These are phyloP conservation scores for Chloroceryle inda DNA, from an alignment of 2,797 vertebrate genomes.

Conservation along the genomic window DNA sequence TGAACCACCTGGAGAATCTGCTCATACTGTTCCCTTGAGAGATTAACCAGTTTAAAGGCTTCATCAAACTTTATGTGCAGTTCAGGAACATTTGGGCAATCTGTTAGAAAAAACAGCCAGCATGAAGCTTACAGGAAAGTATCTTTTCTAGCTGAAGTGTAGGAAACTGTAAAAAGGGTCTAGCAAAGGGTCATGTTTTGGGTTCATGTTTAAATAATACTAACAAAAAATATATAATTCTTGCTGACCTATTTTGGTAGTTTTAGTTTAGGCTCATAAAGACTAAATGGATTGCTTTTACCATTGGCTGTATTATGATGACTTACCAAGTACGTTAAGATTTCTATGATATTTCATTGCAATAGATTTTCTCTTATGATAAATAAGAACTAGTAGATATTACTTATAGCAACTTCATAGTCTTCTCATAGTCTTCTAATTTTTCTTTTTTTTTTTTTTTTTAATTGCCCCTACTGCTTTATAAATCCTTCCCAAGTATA, in stretches of 20 bases:
- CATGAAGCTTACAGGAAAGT: background rate
- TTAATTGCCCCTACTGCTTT: background rate
- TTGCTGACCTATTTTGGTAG: background rate
- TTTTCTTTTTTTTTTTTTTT: background rate
- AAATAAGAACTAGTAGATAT: background rate
- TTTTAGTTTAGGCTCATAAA: background rate
- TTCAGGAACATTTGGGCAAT: slow-evolving; percentile 87
- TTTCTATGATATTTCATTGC: background rate
- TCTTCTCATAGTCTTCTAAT: background rate
- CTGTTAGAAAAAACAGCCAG: slow-evolving; percentile 73
- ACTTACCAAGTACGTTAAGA: background rate
- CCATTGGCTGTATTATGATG: background rate
- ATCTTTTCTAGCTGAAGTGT: background rate
- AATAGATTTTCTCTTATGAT: background rate
- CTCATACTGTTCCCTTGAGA: slow-evolving; percentile 87
- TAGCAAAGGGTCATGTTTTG: background rate
- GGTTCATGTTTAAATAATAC: background rate
- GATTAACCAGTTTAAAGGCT: slow-evolving; percentile 85
- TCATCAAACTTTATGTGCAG: slow-evolving; percentile 88
- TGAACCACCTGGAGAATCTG: slow-evolving; percentile 88
- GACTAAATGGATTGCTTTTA: background rate
- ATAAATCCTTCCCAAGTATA: background rate
- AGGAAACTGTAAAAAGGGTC: background rate
- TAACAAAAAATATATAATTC: background rate
- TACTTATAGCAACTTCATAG: background rate